Conservation (phyloP, 1,140 invertebrate genomes). For the Cyclina sinensis region DNA sequence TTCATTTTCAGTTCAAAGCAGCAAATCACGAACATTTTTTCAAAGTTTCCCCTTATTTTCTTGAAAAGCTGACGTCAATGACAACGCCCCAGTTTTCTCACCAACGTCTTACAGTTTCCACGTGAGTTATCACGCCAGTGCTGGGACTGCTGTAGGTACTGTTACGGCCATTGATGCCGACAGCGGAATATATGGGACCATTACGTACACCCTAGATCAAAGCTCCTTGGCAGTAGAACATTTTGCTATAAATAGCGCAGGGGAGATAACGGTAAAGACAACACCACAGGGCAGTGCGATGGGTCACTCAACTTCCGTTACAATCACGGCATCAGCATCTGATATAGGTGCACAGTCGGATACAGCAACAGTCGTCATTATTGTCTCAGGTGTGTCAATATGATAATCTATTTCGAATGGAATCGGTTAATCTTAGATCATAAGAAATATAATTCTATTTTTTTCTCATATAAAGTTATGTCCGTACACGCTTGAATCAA, state of each 20-base stretch:
- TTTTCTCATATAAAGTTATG: no score
- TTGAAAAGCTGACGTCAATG: conserved; percentile 17
- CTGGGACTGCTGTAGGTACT: conserved; percentile 26
- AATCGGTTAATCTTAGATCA: no score
- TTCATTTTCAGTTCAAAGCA: no score
- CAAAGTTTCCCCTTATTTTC: no score
- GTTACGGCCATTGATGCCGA: conserved; percentile 49
- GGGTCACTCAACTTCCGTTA: conserved; percentile 12
- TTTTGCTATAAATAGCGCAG: conserved; percentile 29
- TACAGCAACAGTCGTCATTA: conserved; percentile 35
- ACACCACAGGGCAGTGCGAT: neutral
- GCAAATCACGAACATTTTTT: no score
- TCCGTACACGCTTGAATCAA: no score
- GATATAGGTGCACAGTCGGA: conserved; percentile 39
- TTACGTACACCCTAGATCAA: conserved; percentile 50
- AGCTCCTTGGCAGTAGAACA: neutral
- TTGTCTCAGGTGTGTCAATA: conserved; percentile 5
- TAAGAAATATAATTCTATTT: no score
- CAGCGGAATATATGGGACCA: neutral
- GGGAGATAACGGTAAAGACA: neutral
- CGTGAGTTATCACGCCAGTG: conserved; percentile 29
- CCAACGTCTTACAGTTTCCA: conserved; percentile 21
- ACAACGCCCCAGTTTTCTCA: conserved; percentile 46
- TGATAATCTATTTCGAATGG: no score
- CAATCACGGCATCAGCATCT: conserved; percentile 5